Conservation (phyloP, 1,140 invertebrate species). For the Limonius californicus region DNA sequence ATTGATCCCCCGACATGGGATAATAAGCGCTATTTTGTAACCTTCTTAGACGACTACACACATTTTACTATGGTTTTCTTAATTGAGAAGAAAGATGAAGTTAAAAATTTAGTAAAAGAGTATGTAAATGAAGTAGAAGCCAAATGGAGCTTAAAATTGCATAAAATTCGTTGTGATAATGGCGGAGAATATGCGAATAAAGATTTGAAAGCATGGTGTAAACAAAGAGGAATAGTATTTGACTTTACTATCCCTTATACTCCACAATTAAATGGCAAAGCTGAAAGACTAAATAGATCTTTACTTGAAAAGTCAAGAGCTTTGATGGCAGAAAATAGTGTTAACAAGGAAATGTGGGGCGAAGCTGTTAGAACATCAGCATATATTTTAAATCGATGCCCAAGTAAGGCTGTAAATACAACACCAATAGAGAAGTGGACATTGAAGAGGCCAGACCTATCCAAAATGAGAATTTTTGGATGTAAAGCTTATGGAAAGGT, state of each 20-base stretch:
- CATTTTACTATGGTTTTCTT: slow-evolving; percentile 39
- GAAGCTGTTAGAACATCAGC: slow-evolving; percentile 31
- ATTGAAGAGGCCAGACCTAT: too few relatives aligned
- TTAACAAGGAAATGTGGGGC: slow-evolving; percentile 38
- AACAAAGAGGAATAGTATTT: neutral
- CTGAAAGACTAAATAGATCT: slow-evolving; percentile 46
- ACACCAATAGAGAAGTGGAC: neutral
- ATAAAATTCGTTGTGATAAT: slow-evolving; percentile 37
- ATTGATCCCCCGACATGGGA: slow-evolving; percentile 35
- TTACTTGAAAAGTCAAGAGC: slow-evolving; percentile 42
- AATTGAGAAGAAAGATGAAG: slow-evolving; percentile 31
- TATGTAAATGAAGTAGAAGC: slow-evolving; percentile 1
- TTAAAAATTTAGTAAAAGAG: slow-evolving; percentile 9
- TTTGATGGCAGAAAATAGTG: slow-evolving; percentile 36
- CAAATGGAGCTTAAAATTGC: slow-evolving; percentile 6
- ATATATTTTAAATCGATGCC: too few relatives aligned
- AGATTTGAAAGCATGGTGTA: slow-evolving; percentile 31
- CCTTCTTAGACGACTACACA: slow-evolving; percentile 45
- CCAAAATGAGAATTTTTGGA: neutral
- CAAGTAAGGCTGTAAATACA: too few relatives aligned
- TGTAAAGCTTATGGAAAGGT: neutral
- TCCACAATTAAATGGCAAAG: slow-evolving; percentile 45
- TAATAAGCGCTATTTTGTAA: slow-evolving; percentile 40
- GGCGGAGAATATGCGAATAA: slow-evolving; percentile 35
- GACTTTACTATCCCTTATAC: slow-evolving; percentile 37